These are phyloP conservation scores for Chromobotia macracanthus DNA, from an alignment of 2,797 vertebrate genomes.

Conservation along the genomic window DNA sequence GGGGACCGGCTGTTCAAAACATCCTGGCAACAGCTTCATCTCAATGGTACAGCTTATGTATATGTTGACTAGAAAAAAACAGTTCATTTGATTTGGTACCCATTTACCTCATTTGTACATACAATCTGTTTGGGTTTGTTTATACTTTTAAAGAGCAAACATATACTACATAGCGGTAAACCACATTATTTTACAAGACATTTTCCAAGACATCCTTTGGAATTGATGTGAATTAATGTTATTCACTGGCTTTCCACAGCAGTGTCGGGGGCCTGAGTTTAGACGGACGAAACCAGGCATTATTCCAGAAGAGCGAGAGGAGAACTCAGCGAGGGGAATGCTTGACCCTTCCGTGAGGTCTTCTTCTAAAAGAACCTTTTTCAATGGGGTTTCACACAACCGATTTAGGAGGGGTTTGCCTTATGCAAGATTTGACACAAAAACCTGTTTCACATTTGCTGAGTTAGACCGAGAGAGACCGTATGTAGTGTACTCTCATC, in stretches of 20 bases:
- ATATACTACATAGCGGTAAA: conserved; percentile 26
- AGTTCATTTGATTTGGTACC: conserved; percentile 21
- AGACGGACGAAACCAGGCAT: conserved; percentile 61
- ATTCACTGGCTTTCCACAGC: conserved; percentile 53
- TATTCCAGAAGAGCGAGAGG: conserved; percentile 65
- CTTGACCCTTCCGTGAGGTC: conserved; percentile 59
- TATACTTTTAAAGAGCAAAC: conserved; percentile 20
- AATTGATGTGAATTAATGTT: conserved; percentile 60
- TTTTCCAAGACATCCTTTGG: conserved; percentile 32
- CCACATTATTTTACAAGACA: conserved; percentile 8
- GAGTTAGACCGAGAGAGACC: conserved; percentile 27
- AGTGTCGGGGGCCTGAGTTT: conserved; percentile 52
- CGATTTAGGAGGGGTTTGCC: not conserved
- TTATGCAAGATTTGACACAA: conserved; percentile 35
- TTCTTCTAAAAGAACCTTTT: conserved; percentile 47
- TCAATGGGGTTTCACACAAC: conserved; percentile 47
- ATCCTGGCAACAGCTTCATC: conserved; percentile 48
- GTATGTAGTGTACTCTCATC: conserved; percentile 19
- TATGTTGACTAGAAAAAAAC: conserved; percentile 59
- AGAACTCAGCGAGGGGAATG: conserved; percentile 54
- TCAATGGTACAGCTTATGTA: conserved; percentile 54
- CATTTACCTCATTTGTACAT: conserved; percentile 24
- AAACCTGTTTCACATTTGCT: conserved; percentile 48
- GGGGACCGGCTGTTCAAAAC: conserved; percentile 39
- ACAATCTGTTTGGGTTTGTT: conserved; percentile 28